A percentile compares a stretch with the other conserved stretches of the same genome.
Conservation (phyloP, 2,797 vertebrate species). For the Fringilla coelebs region DNA sequence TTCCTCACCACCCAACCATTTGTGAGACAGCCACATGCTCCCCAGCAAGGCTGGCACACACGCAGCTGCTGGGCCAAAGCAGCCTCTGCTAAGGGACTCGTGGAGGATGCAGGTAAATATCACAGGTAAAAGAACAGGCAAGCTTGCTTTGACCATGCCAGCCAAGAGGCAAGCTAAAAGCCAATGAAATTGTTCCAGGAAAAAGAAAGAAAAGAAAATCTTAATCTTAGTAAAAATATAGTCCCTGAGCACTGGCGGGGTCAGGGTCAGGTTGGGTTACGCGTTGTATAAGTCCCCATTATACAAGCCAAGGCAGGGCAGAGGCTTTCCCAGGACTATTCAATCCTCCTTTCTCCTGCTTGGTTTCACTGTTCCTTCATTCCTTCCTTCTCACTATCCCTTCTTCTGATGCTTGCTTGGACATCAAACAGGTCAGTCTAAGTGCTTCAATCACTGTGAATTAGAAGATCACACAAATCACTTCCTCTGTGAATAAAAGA, state of each 20-base stretch:
- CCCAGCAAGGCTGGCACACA: not conserved
- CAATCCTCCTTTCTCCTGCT: not conserved
- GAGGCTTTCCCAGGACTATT: slow-evolving; percentile 35
- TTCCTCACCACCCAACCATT: rapidly evolving
- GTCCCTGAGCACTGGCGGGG: slow-evolving; percentile 25
- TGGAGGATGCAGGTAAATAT: not conserved
- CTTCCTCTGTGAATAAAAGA: not conserved
- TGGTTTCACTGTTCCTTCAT: not conserved
- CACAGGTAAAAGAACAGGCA: not conserved
- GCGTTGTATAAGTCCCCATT: slow-evolving; percentile 26
- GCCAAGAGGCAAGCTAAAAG: slow-evolving; percentile 23
- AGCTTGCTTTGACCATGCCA: not conserved
- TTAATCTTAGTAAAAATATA: slow-evolving; percentile 65
- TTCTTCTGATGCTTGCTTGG: not conserved
- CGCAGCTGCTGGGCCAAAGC: not conserved
- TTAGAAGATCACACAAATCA: not conserved
- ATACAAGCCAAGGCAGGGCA: slow-evolving; percentile 43
- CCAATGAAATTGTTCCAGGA: slow-evolving; percentile 36
- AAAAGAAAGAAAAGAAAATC: slow-evolving; percentile 32
- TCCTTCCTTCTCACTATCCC: not conserved
- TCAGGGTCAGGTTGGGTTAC: slow-evolving; percentile 67
- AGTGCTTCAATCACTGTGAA: rapidly evolving
- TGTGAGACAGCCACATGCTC: not conserved
- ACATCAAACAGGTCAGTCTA: not conserved
- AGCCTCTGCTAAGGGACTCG: rapidly evolving